Evolutionary conservation across 2,888 invertebrate species (phyloP).

Genomic region (Synergus umbraculus): DNA sequence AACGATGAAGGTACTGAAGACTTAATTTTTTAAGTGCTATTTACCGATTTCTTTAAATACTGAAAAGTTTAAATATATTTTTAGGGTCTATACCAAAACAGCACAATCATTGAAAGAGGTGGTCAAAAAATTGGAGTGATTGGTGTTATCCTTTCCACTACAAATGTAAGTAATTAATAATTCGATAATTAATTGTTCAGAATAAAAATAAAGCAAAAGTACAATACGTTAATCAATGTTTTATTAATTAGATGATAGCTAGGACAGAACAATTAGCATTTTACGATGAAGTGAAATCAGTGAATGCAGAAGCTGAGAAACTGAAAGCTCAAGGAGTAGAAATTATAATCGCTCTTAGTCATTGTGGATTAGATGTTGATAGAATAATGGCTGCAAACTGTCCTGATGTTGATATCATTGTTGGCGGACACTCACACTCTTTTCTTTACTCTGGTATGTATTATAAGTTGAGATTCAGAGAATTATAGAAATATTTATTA

Average conservation of each 20-base stretch:
- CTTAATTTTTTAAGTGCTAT: not conserved
- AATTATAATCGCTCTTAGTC: constrained; percentile 90
- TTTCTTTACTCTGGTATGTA: constrained; percentile 82
- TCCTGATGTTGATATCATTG: constrained; percentile 86
- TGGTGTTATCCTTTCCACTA: constrained; percentile 82
- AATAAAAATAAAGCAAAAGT: not conserved
- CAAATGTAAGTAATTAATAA: constrained; percentile 78
- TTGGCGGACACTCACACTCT: constrained; percentile 92
- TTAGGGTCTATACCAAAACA: constrained; percentile 82
- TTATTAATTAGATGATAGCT: constrained; percentile 21
- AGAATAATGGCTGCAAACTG: constrained; percentile 83
- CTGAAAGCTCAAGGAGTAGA: constrained; percentile 82
- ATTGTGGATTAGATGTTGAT: constrained; percentile 87
- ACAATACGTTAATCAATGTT: not conserved
- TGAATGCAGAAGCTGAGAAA: constrained; percentile 83
- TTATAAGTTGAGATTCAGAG: not conserved
- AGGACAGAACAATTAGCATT: constrained; percentile 83
- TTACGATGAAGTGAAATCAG: constrained; percentile 83
- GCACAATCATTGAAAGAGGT: constrained; percentile 81
- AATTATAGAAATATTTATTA: not conserved
- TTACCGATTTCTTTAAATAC: too few relatives aligned
- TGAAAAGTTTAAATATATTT: constrained; percentile 1
- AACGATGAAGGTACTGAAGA: constrained; percentile 71
- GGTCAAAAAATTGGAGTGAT: constrained; percentile 83
- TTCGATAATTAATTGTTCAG: not conserved